phyloP scores from a whole-genome alignment of 2,113 vertebrate genomes.

The Podarcis cretensis region DNA sequence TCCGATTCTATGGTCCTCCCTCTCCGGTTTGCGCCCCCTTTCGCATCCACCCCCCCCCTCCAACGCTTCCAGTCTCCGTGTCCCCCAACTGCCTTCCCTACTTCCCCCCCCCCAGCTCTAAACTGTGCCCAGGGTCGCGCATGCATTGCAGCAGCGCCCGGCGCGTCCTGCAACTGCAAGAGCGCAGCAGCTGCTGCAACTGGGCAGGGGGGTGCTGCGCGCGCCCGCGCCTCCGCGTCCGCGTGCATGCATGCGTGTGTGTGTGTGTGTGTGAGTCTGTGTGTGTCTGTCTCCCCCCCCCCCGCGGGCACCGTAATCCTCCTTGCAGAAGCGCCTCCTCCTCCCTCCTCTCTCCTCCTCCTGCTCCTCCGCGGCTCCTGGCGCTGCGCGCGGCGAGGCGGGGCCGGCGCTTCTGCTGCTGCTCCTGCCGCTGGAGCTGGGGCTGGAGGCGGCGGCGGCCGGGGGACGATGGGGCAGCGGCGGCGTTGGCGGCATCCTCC shows the following conservation, averaged over 20 bases:
- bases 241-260: no score
- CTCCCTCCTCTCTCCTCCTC: neutral
- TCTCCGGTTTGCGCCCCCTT: neutral
- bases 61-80: neutral
- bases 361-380: neutral
- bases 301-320: slow-evolving; percentile 43
- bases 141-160: neutral
- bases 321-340: neutral
- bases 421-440: neutral
- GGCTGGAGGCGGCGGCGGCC: neutral
- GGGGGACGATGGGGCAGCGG: neutral
- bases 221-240: neutral
- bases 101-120: neutral
- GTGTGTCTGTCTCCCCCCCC: slow-evolving; percentile 34
- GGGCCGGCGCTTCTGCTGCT: neutral
- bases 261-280: neutral
- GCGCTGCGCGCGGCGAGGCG: slow-evolving; percentile 24
- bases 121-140: slow-evolving; percentile 17
- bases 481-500: neutral
- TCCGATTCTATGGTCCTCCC: neutral
- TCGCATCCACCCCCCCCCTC: no score
- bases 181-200: neutral
- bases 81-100: neutral
- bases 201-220: neutral
- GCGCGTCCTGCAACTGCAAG: neutral